Evolutionary conservation across 2,888 invertebrate genomes (phyloP).

Genomic region (Axea sp.): DNA sequence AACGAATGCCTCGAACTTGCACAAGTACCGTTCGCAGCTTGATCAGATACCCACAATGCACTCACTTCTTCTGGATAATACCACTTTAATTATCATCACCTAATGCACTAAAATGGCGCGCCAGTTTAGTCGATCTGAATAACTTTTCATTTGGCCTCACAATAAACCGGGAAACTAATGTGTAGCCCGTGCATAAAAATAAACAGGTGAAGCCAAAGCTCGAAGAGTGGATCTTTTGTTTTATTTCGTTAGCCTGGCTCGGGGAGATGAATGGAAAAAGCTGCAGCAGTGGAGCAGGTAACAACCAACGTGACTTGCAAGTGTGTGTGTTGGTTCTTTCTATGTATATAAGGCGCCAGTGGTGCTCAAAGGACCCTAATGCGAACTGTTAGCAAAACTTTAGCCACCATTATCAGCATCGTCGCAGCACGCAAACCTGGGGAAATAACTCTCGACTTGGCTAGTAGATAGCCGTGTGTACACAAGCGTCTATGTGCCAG

Average conservation of each 20-base stretch:
- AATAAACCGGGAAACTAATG: constrained; percentile 33
- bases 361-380: constrained; percentile 29
- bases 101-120: constrained; percentile 32
- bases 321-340: constrained; percentile 19
- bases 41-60: constrained; percentile 22
- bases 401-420: constrained; percentile 19
- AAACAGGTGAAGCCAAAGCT: constrained; percentile 60
- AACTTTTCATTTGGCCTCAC: constrained; percentile 28
- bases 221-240: constrained; percentile 54
- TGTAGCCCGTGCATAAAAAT: constrained; percentile 35
- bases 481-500: constrained; percentile 66
- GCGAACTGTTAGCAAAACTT: constrained; percentile 16
- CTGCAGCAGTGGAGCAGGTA: constrained; percentile 54
- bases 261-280: constrained; percentile 62
- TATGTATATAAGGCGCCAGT: constrained; percentile 37
- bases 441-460: constrained; percentile 64
- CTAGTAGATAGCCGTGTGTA: constrained; percentile 62
- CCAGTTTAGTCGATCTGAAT: constrained; percentile 17
- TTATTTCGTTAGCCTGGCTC: constrained; percentile 51
- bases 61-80: constrained; percentile 14
- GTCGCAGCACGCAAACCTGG: constrained; percentile 60
- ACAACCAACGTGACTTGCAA: constrained; percentile 28
- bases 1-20: too few relatives aligned
- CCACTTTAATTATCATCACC: constrained; percentile 47
- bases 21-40: constrained; percentile 26